These are phyloP conservation scores for Athene noctua DNA, from an alignment of 2,113 vertebrate species.

Conservation along the genomic window DNA sequence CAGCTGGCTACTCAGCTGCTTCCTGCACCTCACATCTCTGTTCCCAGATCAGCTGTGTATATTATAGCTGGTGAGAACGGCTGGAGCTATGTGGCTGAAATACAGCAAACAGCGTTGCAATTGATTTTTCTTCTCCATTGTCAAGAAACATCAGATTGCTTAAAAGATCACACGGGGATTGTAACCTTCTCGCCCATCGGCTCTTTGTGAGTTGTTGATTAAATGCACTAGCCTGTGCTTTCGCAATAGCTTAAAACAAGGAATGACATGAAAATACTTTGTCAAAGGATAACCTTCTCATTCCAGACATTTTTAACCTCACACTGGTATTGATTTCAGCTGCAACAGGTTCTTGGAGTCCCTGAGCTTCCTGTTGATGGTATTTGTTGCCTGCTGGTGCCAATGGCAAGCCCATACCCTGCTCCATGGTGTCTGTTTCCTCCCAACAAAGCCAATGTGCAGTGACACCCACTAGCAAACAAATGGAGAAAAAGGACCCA, in stretches of 20 bases:
- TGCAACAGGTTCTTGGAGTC: constrained; percentile 29
- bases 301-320: constrained; percentile 28
- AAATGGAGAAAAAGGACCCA: background rate
- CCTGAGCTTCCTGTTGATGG: constrained; percentile 18
- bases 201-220: background rate
- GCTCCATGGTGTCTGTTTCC: background rate
- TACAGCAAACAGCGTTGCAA: background rate
- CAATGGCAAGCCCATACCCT: background rate
- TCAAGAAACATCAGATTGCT: background rate
- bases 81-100: background rate
- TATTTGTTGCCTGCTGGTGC: background rate
- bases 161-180: background rate
- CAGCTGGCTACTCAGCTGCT: background rate
- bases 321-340: constrained; percentile 48
- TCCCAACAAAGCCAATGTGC: background rate
- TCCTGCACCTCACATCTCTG: background rate
- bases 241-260: background rate
- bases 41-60: background rate
- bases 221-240: background rate
- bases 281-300: background rate
- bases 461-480: background rate
- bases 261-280: constrained; percentile 17
- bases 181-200: background rate
- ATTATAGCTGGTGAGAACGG: background rate
- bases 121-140: background rate